A percentile compares a stretch with the other conserved stretches of the same genome.
phyloP scores from a whole-genome alignment of 2,113 vertebrate species.

The Ochotona curzoniae region DNA sequence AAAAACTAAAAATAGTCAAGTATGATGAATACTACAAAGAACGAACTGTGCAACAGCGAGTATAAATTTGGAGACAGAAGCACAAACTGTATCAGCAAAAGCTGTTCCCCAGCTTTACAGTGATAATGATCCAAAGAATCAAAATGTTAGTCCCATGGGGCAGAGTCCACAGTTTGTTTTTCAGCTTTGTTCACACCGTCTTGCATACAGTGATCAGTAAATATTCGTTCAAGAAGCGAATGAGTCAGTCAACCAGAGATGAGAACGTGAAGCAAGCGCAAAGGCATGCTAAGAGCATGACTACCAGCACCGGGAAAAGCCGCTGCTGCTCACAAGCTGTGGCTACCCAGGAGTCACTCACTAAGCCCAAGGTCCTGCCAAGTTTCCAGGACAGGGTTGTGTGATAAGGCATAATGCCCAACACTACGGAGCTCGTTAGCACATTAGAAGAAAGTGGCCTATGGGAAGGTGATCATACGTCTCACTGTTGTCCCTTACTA shows the following conservation, averaged over 20 bases:
- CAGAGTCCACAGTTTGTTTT: not conserved
- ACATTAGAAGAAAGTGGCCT: not conserved
- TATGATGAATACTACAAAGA: not conserved
- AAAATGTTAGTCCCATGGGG: not conserved
- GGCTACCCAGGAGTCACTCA: not conserved
- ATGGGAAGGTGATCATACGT: accelerated
- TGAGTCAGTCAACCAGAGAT: not conserved
- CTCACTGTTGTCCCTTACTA: not conserved
- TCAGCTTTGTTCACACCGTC: not conserved
- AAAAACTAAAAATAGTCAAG: not conserved
- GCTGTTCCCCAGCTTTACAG: no score
- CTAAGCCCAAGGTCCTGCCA: not conserved
- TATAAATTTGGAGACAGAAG: not conserved
- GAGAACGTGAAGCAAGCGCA: not conserved
- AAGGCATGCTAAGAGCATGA: not conserved
- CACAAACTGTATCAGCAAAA: not conserved
- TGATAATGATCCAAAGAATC: not conserved
- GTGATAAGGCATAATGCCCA: not conserved
- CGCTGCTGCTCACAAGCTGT: not conserved
- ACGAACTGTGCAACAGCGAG: not conserved
- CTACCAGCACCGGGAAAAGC: not conserved
- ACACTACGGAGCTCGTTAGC: not conserved
- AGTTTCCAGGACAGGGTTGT: not conserved
- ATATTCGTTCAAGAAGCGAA: not conserved
- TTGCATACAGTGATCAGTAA: not conserved